Conservation (phyloP, 2,797 vertebrate genomes). For the Enteromius treurensis region DNA sequence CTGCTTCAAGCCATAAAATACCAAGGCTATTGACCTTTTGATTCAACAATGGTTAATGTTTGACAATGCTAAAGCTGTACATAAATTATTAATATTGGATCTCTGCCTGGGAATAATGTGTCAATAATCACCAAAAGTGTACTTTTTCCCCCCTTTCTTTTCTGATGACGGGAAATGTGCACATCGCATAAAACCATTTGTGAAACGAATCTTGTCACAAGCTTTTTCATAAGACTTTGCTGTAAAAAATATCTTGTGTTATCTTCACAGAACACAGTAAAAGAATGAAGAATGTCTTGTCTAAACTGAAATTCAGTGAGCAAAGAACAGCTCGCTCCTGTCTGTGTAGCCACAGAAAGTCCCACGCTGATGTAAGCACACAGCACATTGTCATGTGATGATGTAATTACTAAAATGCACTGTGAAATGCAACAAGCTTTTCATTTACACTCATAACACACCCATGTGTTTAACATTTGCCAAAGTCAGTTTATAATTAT, state of each 20-base stretch:
- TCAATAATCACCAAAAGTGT: neutral
- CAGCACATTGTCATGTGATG: neutral
- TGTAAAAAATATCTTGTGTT: neutral
- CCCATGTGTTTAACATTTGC: neutral
- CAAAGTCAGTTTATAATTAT: neutral
- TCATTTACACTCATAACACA: neutral
- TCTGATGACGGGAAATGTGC: neutral
- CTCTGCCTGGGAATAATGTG: neutral
- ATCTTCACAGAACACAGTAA: neutral
- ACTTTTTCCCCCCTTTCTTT: neutral
- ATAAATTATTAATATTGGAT: neutral
- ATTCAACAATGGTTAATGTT: constrained; percentile 30
- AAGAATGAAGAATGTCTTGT: neutral
- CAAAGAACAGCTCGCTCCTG: neutral
- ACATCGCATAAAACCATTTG: neutral
- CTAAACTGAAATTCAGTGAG: neutral
- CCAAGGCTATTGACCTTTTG: neutral
- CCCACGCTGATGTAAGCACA: neutral
- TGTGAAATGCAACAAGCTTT: neutral
- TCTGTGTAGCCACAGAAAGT: constrained; percentile 3
- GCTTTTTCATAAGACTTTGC: neutral
- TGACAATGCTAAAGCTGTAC: neutral
- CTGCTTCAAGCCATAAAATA: neutral
- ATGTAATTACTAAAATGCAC: neutral
- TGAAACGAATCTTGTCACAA: neutral